Evolutionary conservation across 2,888 invertebrate species (phyloP).

Genomic region (Rambutsinella grinnellia): DNA sequence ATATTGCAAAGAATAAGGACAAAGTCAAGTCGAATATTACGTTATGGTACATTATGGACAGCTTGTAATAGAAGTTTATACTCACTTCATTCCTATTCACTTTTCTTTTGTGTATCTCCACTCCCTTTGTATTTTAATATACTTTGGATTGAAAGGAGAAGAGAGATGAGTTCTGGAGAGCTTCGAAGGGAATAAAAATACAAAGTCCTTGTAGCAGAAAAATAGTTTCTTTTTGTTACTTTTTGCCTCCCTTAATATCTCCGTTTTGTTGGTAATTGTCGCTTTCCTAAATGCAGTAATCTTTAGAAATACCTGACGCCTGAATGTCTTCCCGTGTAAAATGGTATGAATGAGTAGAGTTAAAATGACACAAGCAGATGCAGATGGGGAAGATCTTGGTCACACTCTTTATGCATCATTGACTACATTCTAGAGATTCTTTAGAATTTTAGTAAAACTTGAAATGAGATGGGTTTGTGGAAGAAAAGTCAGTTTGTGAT

Average conservation of each 20-base stretch:
- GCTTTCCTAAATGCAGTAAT: constrained; percentile 34
- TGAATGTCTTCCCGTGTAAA: constrained; percentile 23
- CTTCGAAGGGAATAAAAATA: constrained; percentile 23
- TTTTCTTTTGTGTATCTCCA: constrained; percentile 3
- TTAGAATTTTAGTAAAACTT: no score
- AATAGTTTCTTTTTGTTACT: constrained; percentile 13
- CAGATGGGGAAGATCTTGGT: no score
- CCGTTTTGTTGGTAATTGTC: constrained; percentile 40
- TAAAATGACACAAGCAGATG: not conserved
- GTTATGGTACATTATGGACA: no score
- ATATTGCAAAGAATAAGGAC: not conserved
- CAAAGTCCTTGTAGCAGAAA: constrained; percentile 37
- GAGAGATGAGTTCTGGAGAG: constrained; percentile 35
- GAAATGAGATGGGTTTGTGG: no score
- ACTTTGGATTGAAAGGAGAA: constrained; percentile 32
- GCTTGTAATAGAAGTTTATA: no score
- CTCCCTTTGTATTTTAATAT: constrained; percentile 38
- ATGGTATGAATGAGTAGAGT: not conserved
- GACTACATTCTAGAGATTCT: no score
- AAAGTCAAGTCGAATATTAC: not conserved
- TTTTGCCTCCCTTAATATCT: constrained; percentile 10
- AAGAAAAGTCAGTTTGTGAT: not conserved
- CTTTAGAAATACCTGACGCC: constrained; percentile 21
- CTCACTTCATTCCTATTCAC: constrained; percentile 14
- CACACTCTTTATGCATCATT: no score